Evolutionary conservation across 2,888 invertebrate genomes (phyloP).

Genomic region (Volucella zonaria): DNA sequence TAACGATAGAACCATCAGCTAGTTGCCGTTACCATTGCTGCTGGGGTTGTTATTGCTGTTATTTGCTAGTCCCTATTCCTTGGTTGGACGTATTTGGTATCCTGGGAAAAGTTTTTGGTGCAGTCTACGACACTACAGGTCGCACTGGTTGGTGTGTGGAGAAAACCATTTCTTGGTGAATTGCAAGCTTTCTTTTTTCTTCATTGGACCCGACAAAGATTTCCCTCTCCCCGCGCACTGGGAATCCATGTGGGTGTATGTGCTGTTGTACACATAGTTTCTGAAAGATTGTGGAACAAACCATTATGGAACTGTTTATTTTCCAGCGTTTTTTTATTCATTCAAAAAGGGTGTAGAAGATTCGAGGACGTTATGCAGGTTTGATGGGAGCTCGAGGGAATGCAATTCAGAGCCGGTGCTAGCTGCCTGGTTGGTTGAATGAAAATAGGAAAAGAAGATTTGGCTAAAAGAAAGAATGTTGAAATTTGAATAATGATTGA

Average conservation of each 20-base stretch:
- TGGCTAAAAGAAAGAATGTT: slow-evolving; percentile 54
- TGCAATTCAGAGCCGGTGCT: slow-evolving; percentile 39
- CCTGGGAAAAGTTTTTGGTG: slow-evolving; percentile 64
- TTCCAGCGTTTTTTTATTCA: slow-evolving; percentile 61
- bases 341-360: slow-evolving; percentile 16
- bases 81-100: slow-evolving; percentile 47
- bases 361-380: slow-evolving; percentile 40
- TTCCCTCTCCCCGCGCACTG: background rate
- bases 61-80: slow-evolving; percentile 67
- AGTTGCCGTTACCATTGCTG: slow-evolving; percentile 9
- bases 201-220: slow-evolving; percentile 24
- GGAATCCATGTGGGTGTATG: slow-evolving; percentile 28
- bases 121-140: slow-evolving; percentile 54
- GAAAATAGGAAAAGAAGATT: slow-evolving; percentile 33
- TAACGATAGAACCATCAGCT: slow-evolving; percentile 65
- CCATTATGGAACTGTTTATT: slow-evolving; percentile 73
- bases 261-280: slow-evolving; percentile 37
- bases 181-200: slow-evolving; percentile 11
- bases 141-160: slow-evolving; percentile 35
- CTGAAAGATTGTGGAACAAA: slow-evolving; percentile 59
- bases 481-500: slow-evolving; percentile 74
- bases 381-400: slow-evolving; percentile 51
- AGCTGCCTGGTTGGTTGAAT: too few species aligned
- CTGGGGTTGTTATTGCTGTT: slow-evolving; percentile 46
- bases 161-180: slow-evolving; percentile 59